phyloP scores from a whole-genome alignment of 2,113 vertebrate genomes.

The Syngnathus floridae region DNA sequence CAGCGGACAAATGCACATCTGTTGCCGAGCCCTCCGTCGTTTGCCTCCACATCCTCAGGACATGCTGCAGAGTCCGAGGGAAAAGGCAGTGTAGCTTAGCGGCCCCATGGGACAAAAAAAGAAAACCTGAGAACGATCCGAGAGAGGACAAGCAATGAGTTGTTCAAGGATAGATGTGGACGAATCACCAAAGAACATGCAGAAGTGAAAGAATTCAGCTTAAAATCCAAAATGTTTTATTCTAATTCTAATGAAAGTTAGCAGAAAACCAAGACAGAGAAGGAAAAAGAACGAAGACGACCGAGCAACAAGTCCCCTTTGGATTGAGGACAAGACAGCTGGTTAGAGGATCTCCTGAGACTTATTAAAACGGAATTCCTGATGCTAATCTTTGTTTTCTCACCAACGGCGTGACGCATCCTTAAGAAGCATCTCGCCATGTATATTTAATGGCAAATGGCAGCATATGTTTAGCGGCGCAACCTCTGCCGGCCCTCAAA shows the following conservation, averaged over 20 bases:
- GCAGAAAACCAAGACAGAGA: conserved; percentile 7
- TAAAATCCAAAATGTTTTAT: background rate
- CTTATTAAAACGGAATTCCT: conserved; percentile 71
- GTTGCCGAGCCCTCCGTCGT: conserved; percentile 58
- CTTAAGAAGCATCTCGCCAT: conserved; percentile 57
- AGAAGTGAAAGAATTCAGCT: conserved; percentile 22
- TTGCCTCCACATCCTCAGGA: conserved; percentile 53
- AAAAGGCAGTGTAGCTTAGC: conserved; percentile 73
- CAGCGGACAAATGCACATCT: conserved; percentile 62
- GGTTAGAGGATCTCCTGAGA: conserved; percentile 55
- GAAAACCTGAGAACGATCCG: conserved; percentile 9
- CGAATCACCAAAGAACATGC: conserved; percentile 15
- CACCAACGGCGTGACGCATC: conserved; percentile 59
- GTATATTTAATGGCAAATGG: conserved; percentile 65
- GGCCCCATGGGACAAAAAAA: conserved; percentile 46
- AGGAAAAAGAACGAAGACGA: conserved; percentile 9
- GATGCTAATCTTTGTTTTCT: conserved; percentile 68
- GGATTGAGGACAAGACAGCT: conserved; percentile 55
- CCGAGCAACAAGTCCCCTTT: conserved; percentile 62
- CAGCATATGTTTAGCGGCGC: conserved; percentile 49
- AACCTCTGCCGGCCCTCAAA: no score
- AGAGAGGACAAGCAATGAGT: background rate
- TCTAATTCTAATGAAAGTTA: conserved; percentile 53
- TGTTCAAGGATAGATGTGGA: background rate
- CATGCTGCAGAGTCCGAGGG: conserved; percentile 28